A percentile compares a stretch with the other conserved stretches of the same genome.
Conservation (phyloP, 2,797 vertebrate genomes). For the Leontocebus nigricollis region DNA sequence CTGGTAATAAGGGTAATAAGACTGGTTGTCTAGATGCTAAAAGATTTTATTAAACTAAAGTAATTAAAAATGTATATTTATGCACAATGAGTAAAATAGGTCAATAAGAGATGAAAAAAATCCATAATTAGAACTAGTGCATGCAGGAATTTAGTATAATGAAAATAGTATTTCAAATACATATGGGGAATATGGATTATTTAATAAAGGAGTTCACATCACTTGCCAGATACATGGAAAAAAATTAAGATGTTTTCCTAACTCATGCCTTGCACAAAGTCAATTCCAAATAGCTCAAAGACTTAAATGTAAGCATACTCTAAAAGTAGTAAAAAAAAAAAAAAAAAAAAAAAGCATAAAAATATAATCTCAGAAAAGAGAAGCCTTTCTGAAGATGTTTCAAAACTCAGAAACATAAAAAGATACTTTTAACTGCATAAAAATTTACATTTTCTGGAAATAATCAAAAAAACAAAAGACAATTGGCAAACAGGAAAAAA, state of each 20-base stretch:
- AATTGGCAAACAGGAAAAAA: background rate
- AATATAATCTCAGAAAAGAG: background rate
- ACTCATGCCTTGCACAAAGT: background rate
- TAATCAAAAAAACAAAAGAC: background rate
- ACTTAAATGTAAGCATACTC: background rate
- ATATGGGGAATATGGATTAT: background rate
- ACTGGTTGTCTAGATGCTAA: background rate
- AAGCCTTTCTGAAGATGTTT: background rate
- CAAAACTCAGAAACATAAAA: background rate
- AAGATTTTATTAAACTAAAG: background rate
- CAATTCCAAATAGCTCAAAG: conserved; percentile 7
- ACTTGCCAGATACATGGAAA: background rate
- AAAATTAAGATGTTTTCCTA: background rate
- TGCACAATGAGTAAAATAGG: background rate
- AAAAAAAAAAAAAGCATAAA: background rate
- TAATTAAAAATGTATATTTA: background rate
- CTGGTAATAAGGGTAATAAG: background rate
- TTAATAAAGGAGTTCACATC: background rate
- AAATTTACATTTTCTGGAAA: conserved; percentile 21
- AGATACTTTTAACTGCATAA: background rate
- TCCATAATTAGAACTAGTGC: background rate
- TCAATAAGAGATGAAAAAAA: background rate
- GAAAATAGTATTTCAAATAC: background rate
- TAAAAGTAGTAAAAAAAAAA: background rate
- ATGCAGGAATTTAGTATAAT: background rate